Percentiles rank a stretch among this genome's conserved stretches.
Evolutionary conservation across 2,888 invertebrate genomes (phyloP).

Genomic region (Mantis religiosa): DNA sequence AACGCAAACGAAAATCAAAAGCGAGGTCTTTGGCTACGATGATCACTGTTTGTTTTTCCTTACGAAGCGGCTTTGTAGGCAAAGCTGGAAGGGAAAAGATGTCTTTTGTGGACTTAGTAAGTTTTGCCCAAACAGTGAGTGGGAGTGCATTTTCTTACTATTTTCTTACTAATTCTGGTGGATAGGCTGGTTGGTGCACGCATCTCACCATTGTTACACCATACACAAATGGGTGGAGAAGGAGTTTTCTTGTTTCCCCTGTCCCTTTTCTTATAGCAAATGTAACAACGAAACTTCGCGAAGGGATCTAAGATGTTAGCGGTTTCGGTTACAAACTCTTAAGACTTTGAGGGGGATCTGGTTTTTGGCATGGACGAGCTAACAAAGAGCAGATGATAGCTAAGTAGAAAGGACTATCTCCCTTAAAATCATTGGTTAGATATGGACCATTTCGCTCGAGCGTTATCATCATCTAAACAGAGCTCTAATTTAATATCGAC

Average conservation of each 20-base stretch:
- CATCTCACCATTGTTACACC: background rate
- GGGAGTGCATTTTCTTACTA: conserved; percentile 17
- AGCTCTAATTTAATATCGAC: too few relatives aligned
- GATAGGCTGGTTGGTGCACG: background rate
- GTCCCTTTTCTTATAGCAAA: background rate
- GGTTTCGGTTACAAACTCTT: conserved; percentile 24
- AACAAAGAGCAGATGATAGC: background rate
- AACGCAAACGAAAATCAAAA: background rate
- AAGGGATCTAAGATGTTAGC: background rate
- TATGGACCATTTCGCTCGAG: too few relatives aligned
- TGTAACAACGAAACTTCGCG: background rate
- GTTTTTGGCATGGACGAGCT: background rate
- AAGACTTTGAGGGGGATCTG: background rate
- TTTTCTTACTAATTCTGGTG: background rate
- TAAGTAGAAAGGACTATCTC: background rate
- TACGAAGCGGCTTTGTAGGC: background rate
- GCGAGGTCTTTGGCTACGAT: background rate
- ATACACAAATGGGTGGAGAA: background rate
- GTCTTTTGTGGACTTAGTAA: conserved; percentile 20
- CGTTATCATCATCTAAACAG: too few relatives aligned
- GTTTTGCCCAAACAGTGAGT: conserved; percentile 19
- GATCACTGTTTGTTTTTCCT: background rate
- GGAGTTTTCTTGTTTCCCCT: background rate
- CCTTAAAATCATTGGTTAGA: too few relatives aligned
- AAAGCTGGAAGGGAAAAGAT: background rate